Conservation (phyloP, 1,140 invertebrate genomes). For the Trichogramma pretiosum region DNA sequence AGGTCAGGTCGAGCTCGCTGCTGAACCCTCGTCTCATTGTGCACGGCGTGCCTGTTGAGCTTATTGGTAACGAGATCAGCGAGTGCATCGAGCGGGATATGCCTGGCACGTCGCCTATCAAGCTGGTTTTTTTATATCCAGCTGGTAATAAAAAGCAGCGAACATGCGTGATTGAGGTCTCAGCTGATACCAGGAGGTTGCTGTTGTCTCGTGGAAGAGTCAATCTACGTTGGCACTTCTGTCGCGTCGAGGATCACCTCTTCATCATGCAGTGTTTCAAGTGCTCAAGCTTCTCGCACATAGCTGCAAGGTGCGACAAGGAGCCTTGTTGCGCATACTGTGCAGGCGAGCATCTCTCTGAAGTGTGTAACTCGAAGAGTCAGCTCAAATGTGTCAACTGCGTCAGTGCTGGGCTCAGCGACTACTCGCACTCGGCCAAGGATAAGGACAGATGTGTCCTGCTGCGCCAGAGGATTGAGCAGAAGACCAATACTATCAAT, state of each 20-base stretch:
- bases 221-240: constrained; percentile 34
- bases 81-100: no score
- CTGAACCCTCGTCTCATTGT: no score
- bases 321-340: no score
- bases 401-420: no score
- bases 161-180: constrained; percentile 3
- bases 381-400: no score
- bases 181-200: no score
- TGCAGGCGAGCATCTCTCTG: neutral
- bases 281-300: neutral
- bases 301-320: neutral
- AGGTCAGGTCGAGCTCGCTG: no score
- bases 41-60: no score
- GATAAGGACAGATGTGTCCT: neutral
- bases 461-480: no score
- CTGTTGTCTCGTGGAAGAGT: no score
- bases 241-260: no score
- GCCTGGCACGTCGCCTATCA: neutral
- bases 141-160: neutral
- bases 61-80: neutral
- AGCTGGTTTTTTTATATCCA: neutral
- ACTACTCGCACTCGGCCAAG: no score
- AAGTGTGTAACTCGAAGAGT: neutral
- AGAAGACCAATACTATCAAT: neutral
- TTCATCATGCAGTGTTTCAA: neutral